Base-by-base conservation (phyloP, 1,140 invertebrate genomes). In the Drosophila teissieri region DNA sequence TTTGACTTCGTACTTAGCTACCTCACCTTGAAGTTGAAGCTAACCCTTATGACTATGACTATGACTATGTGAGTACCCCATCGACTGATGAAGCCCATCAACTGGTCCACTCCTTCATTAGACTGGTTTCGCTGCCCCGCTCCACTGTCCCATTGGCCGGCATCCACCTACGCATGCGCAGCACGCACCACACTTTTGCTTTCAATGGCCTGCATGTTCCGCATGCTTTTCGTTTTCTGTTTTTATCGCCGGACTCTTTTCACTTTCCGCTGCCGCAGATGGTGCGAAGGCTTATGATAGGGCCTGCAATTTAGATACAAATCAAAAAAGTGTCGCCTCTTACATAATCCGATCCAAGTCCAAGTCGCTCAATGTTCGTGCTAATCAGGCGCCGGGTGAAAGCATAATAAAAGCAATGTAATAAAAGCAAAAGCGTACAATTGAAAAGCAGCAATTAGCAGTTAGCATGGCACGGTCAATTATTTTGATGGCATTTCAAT, bases 111-210 rank as follows among this genome's bases (percentile, higher is more conserved):
- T 31, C 1, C 11, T 24, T 1, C 27, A n/a, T 14, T 46, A n/a
- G 6, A 11, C 6, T 14, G 19, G 0, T 48, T 48, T 5, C 3
- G 1, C 4, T 14, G 46, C 22, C 46, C 22, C 3, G 44, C 8
- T 11, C 48, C 70, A 73, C 70, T 49, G 70, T 73, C 48, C 27
- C 17, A 22, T 17, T 31, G n/a, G 3, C 7, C 11, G 46, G 27
- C 27, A 40, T 31, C 53, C 46, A 69, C 37, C 61, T 65, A 73
- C 62, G 65, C 70, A 76, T 83, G 79, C 81, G 52, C 46, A 14
- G 64, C 81, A 85, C 73, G 78, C 73, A 78, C 49, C 70, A 75
- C 75, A 86, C 62, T 81, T 86, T 81, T 85, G 78, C 80, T 86
- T 86, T 85, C 78, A 81, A 78, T 85, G 78, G 54, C 61, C 68